Evolutionary conservation across 1,140 invertebrate species (phyloP), one percentile per base, ranked within the genome.

Genomic region (Heterodera carotae): DNA sequence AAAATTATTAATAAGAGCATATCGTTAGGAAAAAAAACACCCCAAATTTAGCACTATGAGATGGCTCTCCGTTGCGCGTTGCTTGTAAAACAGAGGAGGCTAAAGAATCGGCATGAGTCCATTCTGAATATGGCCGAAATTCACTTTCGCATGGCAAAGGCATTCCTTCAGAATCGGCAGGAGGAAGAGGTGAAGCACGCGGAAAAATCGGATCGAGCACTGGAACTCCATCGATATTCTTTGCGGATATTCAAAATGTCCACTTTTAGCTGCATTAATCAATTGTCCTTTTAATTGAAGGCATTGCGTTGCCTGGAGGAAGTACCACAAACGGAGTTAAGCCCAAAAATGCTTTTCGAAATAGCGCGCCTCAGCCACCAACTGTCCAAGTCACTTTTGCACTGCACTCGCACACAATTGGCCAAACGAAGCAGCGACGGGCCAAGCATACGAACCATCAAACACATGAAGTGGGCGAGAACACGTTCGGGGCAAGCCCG

Each of bases 31-130:
- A n/a, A n/a, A n/a, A n/a, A n/a, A n/a, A n/a, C n/a, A n/a, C n/a
- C n/a, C n/a, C n/a, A n/a, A n/a, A n/a, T n/a, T 73, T 62, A 73
- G 71, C 18, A 62, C 29, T 73, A 73, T 33, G 56, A 73, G 36
- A 73, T 73, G 71, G 71, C 71, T 3, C 71, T 73, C 25, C 31
- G 56, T 18, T 73, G 56, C 56, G 25, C 64, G 10, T 48, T 31
- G 69, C 34, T 48, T n/a, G n/a, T 76, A 43, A 31, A 43, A 59
- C 62, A 76, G 1, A 34, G 33, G 15, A 75, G n/a, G 53, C 33
- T 68, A 22, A 76, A 76, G 76, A 76, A 76, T 29, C 74, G 74
- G 10, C 39, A 76, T 68, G 36, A 76, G 36, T 33, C n/a, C 43
- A 6, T 76, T 59, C 56, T 73, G 2, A 73, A 73, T 25, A 62